Evolutionary conservation across 2,888 invertebrate genomes (phyloP).

Genomic region (Eupeodes latifasciatus): DNA sequence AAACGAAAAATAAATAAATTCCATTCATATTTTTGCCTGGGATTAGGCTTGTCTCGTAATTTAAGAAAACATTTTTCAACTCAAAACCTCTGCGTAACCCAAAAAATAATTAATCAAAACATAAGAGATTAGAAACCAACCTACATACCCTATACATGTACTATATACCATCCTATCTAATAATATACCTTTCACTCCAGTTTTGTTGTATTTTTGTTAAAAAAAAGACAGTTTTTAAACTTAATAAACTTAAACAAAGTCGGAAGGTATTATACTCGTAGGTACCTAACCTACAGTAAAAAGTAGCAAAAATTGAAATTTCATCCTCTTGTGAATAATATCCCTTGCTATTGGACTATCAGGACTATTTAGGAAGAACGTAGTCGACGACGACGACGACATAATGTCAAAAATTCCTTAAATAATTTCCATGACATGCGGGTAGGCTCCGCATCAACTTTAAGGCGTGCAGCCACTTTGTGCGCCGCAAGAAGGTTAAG

Average conservation of each 20-base stretch:
- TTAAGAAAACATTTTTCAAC: constrained; percentile 65
- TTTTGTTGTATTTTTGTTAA: not conserved
- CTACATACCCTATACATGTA: no score
- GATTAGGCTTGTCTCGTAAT: constrained; percentile 66
- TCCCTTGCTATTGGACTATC: constrained; percentile 33
- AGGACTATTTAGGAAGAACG: constrained; percentile 40
- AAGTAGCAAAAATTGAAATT: not conserved
- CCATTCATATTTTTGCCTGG: constrained; percentile 52
- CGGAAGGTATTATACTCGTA: not conserved
- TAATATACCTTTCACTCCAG: constrained; percentile 44
- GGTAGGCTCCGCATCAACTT: constrained; percentile 25
- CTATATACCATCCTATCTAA: no score
- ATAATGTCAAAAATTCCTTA: constrained; percentile 61
- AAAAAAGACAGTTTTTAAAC: constrained; percentile 41
- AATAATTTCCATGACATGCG: constrained; percentile 63
- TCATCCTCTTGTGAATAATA: not conserved
- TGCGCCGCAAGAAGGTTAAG: not conserved
- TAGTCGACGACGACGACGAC: constrained; percentile 22
- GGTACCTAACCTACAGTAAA: no score
- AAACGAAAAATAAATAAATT: constrained; percentile 23
- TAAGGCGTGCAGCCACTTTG: constrained; percentile 24
- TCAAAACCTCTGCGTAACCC: constrained; percentile 53
- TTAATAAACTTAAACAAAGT: constrained; percentile 7
- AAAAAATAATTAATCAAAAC: constrained; percentile 72
- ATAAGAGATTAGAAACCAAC: constrained; percentile 41